phyloP scores from a whole-genome alignment of 2,888 invertebrate genomes.

The Polydrusus tereticollis region DNA sequence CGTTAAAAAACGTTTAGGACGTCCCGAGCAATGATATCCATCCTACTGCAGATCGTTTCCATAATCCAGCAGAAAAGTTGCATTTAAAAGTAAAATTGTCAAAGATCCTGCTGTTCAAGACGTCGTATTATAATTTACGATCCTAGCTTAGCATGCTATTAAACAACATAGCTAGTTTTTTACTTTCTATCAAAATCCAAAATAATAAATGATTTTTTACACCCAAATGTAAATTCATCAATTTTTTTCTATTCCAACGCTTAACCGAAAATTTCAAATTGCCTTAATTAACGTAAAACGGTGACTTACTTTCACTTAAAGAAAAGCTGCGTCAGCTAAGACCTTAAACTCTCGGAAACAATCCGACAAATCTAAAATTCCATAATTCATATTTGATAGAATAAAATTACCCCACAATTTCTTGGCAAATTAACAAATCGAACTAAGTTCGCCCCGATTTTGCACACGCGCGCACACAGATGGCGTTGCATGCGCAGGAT shows the following conservation, averaged over 20 bases:
- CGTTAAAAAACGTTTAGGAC: no score
- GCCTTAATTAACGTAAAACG: slow-evolving; percentile 8
- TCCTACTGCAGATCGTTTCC: no score
- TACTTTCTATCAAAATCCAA: no score
- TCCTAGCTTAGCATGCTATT: no score
- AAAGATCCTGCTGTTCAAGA: no score
- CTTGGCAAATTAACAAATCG: slow-evolving; percentile 65
- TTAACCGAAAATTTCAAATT: not conserved
- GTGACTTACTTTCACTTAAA: slow-evolving; percentile 17
- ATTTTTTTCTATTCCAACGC: not conserved
- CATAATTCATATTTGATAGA: slow-evolving; percentile 52
- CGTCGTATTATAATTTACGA: no score
- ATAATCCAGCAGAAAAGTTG: no score
- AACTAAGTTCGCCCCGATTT: slow-evolving; percentile 60
- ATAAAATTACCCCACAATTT: slow-evolving; percentile 57
- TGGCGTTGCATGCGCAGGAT: slow-evolving; percentile 68
- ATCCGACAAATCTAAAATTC: slow-evolving; percentile 35
- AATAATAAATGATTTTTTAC: not conserved
- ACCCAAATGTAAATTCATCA: not conserved
- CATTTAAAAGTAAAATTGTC: no score
- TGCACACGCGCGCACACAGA: slow-evolving; percentile 69
- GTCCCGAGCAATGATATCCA: no score
- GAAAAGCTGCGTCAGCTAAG: slow-evolving; percentile 12
- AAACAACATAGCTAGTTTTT: no score
- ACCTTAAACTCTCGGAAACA: slow-evolving; percentile 19